These are phyloP conservation scores for Cygnus olor DNA, from an alignment of 2,797 vertebrate genomes.

Conservation along the genomic window DNA sequence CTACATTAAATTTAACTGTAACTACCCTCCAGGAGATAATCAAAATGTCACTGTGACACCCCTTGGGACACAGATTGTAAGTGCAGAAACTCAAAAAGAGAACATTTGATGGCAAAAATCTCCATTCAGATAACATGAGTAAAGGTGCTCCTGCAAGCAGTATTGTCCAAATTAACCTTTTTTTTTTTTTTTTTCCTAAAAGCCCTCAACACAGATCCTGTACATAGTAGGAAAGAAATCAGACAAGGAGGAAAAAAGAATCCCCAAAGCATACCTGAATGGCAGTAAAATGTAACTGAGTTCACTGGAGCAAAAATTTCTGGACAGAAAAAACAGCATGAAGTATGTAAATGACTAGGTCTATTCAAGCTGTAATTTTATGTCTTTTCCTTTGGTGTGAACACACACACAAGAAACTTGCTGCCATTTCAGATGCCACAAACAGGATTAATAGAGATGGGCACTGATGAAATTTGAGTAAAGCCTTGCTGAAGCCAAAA, in stretches of 20 bases:
- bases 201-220: not conserved
- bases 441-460: not conserved
- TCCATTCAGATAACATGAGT: not conserved
- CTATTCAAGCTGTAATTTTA: not conserved
- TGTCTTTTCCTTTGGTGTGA: not conserved
- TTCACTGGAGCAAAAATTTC: not conserved
- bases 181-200: not conserved
- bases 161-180: accelerated
- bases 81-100: not conserved
- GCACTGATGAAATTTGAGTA: not conserved
- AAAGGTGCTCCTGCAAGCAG: not conserved
- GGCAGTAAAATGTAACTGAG: not conserved
- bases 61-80: not conserved
- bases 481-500: not conserved
- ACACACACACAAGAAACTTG: accelerated
- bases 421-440: not conserved
- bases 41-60: not conserved
- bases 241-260: not conserved
- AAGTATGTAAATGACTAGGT: not conserved
- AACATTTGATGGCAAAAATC: not conserved
- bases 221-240: not conserved
- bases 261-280: not conserved
- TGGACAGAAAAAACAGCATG: not conserved
- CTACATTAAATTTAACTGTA: not conserved
- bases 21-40: not conserved